phyloP scores from a whole-genome alignment of 2,888 invertebrate genomes.

The Biston stratarius region DNA sequence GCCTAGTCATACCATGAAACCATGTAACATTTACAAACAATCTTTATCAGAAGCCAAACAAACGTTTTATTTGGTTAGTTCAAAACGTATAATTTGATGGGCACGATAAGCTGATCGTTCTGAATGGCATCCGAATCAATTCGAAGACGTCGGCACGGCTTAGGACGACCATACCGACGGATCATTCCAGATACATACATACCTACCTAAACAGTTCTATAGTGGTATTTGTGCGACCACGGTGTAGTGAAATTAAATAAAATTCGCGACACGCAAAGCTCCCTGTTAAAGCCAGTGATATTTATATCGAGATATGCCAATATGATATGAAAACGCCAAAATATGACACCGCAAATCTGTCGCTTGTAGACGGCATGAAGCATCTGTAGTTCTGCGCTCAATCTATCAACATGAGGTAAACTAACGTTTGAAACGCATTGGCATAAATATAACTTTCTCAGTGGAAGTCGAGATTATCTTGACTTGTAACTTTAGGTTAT shows the following conservation, averaged over 20 bases:
- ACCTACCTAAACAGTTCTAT: constrained; percentile 50
- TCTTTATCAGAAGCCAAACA: constrained; percentile 46
- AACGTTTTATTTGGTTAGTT: constrained; percentile 46
- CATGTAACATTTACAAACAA: constrained; percentile 1
- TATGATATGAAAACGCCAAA: no score
- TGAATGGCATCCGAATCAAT: constrained; percentile 62
- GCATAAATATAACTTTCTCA: no score
- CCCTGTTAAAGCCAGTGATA: constrained; percentile 13
- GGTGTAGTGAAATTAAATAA: constrained; percentile 30
- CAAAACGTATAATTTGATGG: constrained; percentile 53
- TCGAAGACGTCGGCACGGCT: constrained; percentile 50
- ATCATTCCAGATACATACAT: constrained; percentile 51
- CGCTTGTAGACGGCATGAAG: no score
- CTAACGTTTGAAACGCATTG: no score
- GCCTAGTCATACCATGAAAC: no score
- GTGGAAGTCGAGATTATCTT: no score
- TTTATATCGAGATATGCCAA: no score
- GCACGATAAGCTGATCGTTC: constrained; percentile 57
- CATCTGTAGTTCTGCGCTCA: no score
- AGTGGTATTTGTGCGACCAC: constrained; percentile 36
- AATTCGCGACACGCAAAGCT: constrained; percentile 55
- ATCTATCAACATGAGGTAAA: no score
- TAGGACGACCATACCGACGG: constrained; percentile 46
- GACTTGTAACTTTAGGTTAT: no score
- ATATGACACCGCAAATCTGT: no score